Base-by-base conservation (phyloP, 1,140 invertebrate genomes). In the Euborellia annulipes region DNA sequence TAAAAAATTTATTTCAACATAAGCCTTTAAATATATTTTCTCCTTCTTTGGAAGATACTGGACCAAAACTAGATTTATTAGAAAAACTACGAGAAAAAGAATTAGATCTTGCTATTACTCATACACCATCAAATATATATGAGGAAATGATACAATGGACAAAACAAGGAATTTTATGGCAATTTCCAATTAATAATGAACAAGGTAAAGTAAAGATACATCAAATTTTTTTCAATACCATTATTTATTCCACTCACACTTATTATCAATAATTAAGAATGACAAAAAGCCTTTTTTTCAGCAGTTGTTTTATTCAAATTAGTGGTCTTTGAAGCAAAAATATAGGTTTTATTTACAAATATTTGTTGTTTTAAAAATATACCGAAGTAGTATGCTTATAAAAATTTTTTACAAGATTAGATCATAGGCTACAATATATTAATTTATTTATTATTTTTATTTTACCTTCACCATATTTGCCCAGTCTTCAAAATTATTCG, bases 121-220 rank as follows among this genome's bases (percentile, higher is more conserved):
- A 80, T 60, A 76, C 80, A 6, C 90, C 92, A 1, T 61, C 66
- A 4, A 97, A 97, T 70, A 79, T 81, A 55, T 94, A 91, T 61
- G 79, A 89, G 64, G 87, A 98, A 68, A 82, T 94, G 76, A 87
- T 91, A 45, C 56, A 78, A 40, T 95, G 89, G 89, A 98, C 94
- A 0, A 77, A 94, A 41, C 76, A 92, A 62, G 89, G 88, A 37
- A 95, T 92, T 68, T 54, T 97, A 7, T 98, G 94, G 94, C 78
- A 83, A 43, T 98, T 96, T 62, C 95, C 95, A 9, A 93, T 98
- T 47, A 70, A 98, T 62, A 98, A 98, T 71, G 93, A 98, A 67
- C 82, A 88, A 75, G 93, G 88, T 88, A 66, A 27, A n/a, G n/a
- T n/a, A n/a, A n/a, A n/a, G n/a, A n/a, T n/a, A n/a, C n/a, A n/a